phyloP scores from a whole-genome alignment of 2,113 vertebrate genomes.

The Aphyosemion australe region DNA sequence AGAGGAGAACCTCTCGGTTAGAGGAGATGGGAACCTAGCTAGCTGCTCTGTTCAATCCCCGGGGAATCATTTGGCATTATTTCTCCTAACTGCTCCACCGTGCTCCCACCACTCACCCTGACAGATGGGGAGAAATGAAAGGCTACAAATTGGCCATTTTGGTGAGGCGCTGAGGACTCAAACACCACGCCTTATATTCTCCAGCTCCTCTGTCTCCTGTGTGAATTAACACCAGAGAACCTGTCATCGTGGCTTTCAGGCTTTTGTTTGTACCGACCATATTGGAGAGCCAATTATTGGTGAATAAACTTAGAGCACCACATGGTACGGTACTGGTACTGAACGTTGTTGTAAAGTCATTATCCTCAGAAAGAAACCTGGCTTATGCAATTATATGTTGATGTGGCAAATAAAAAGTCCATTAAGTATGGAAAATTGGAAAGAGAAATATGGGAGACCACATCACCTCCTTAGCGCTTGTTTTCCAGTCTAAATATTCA shows the following conservation, averaged over 20 bases:
- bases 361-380: too few relatives aligned
- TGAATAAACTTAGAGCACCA: conserved; percentile 14
- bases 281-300: conserved; percentile 35
- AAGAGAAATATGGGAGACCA: too few relatives aligned
- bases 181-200: conserved; percentile 34
- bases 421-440: too few relatives aligned
- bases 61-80: conserved; percentile 59
- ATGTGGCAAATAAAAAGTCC: too few relatives aligned
- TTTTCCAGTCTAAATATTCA: too few relatives aligned
- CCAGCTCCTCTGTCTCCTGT: conserved; percentile 41
- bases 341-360: too few relatives aligned
- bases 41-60: conserved; percentile 41
- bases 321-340: too few relatives aligned
- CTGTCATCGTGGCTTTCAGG: conserved; percentile 33
- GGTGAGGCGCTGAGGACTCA: conserved; percentile 40
- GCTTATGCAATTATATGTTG: too few relatives aligned
- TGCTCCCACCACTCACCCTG: conserved; percentile 35
- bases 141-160: conserved; percentile 67
- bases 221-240: conserved; percentile 56
- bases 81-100: conserved; percentile 25
- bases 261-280: conserved; percentile 53
- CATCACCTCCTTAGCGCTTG: too few relatives aligned
- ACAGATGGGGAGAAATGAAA: conserved; percentile 67
- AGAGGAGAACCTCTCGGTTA: conserved; percentile 20
- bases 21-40: conserved; percentile 18